These are phyloP conservation scores for Papilio helenus DNA, from an alignment of 1,140 invertebrate species.

Conservation along the genomic window DNA sequence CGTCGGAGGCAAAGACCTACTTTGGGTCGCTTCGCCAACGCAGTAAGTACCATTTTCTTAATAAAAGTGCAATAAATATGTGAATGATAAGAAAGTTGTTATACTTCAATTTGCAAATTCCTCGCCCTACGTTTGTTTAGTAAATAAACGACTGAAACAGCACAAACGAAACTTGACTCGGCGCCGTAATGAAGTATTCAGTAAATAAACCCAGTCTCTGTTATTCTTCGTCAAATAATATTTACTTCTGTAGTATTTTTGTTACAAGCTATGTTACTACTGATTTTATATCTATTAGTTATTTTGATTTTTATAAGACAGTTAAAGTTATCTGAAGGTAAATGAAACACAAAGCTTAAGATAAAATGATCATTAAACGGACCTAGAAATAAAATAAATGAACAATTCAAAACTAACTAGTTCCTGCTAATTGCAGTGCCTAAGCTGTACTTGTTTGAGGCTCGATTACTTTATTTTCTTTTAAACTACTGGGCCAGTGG, in stretches of 20 bases:
- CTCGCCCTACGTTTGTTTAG: background rate
- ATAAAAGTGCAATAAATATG: no score
- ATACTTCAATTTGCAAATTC: background rate
- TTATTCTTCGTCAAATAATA: conserved; percentile 8
- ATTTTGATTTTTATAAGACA: background rate
- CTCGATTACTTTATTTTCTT: conserved; percentile 4
- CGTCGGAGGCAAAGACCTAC: no score
- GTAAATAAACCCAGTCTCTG: background rate
- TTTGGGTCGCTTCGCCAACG: no score
- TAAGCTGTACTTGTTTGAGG: background rate
- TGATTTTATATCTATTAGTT: background rate
- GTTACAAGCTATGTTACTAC: background rate
- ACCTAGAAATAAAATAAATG: background rate
- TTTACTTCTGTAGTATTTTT: background rate
- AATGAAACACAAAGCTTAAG: background rate
- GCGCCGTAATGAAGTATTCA: conserved; percentile 22
- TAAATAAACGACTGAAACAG: conserved; percentile 7
- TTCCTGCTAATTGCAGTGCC: background rate
- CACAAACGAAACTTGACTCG: conserved; percentile 6
- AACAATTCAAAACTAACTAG: background rate
- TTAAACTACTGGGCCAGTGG: background rate
- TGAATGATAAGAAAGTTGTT: background rate
- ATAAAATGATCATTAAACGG: background rate
- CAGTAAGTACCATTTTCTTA: no score
- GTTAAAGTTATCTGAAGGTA: background rate